Percentiles rank a stretch among this genome's conserved stretches.
phyloP scores from a whole-genome alignment of 2,113 vertebrate species.

The Microcebus lehilahytsara region DNA sequence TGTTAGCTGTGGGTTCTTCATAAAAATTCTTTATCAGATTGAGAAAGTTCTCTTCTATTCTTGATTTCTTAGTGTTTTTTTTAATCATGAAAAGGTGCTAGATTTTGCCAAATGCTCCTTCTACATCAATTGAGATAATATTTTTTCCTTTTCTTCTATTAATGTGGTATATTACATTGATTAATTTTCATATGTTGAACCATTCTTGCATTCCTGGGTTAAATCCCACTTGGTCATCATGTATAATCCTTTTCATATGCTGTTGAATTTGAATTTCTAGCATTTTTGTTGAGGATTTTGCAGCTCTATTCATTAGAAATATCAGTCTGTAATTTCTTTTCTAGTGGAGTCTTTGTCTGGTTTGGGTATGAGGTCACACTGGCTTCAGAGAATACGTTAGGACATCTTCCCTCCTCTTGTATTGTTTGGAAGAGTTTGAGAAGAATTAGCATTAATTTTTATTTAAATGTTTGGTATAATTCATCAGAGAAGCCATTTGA shows the following conservation, averaged over 20 bases:
- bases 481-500: neutral
- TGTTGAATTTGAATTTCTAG: neutral
- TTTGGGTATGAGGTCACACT: neutral
- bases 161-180: neutral
- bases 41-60: neutral
- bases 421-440: neutral
- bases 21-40: neutral
- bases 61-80: neutral
- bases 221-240: neutral
- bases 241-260: neutral
- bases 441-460: neutral
- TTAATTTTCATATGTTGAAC: neutral
- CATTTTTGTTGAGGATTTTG: neutral
- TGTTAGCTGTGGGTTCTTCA: neutral
- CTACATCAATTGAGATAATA: neutral
- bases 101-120: neutral
- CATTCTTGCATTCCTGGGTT: neutral
- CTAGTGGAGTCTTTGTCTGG: neutral
- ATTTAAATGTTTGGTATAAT: neutral
- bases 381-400: neutral
- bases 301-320: neutral
- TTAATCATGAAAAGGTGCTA: neutral
- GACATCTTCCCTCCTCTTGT: neutral
- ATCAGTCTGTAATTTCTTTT: neutral
- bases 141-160: neutral